These are phyloP conservation scores for Polypedilum vanderplanki DNA, from an alignment of 1,140 invertebrate species.

Conservation along the genomic window DNA sequence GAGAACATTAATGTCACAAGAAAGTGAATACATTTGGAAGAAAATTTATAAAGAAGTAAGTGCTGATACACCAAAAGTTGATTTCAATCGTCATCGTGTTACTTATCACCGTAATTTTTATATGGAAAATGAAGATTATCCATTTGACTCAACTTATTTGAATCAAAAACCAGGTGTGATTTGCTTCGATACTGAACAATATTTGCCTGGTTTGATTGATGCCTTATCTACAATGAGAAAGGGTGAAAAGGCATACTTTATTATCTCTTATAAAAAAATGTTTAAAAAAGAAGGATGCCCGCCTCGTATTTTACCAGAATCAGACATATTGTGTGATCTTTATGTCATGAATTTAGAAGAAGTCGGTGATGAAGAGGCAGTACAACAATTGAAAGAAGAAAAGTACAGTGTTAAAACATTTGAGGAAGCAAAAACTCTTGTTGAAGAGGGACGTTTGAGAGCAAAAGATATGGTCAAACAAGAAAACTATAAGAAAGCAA, in stretches of 20 bases:
- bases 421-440: not conserved
- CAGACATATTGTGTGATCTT: not conserved
- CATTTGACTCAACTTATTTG: slow-evolving; percentile 9
- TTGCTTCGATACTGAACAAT: not conserved
- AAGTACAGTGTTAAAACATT: not conserved
- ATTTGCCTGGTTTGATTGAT: not conserved
- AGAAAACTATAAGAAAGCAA: not conserved
- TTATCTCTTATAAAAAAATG: slow-evolving; percentile 8
- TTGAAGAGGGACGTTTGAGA: not conserved
- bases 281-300: not conserved
- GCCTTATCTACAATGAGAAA: not conserved
- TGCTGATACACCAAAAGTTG: not conserved
- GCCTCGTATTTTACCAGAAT: not conserved
- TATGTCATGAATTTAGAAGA: not conserved
- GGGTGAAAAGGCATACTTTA: not conserved
- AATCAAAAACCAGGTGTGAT: not conserved
- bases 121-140: not conserved
- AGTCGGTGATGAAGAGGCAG: not conserved
- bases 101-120: slow-evolving; percentile 13
- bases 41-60: not conserved
- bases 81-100: not conserved
- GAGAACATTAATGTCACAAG: not conserved
- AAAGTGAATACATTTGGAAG: not conserved
- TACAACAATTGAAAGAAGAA: not conserved
- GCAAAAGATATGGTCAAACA: not conserved